Conservation (phyloP, 37 sponge, comb jelly and placozoan species). For the Eunapius fragilis region DNA sequence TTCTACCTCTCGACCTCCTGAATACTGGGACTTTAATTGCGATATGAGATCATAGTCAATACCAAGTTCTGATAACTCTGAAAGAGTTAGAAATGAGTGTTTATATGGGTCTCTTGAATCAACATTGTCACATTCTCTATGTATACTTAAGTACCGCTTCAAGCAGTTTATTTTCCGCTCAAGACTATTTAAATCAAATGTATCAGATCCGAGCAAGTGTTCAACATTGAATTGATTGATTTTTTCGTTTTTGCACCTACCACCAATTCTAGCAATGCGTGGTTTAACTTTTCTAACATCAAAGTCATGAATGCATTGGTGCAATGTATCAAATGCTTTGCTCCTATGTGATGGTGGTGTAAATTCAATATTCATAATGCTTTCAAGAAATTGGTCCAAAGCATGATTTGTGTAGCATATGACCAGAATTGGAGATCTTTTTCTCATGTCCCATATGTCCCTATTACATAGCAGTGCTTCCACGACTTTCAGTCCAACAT, state of each 20-base stretch:
- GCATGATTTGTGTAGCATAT: conserved; percentile 96
- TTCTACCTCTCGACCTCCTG: background rate
- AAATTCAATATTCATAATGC: conserved; percentile 17
- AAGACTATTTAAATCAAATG: too few relatives aligned
- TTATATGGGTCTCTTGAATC: too few relatives aligned
- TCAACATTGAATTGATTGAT: conserved; percentile 36
- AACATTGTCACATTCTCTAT: too few relatives aligned
- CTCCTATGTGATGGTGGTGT: background rate
- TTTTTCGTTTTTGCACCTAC: conserved; percentile 70
- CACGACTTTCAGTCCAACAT: conserved; percentile 85
- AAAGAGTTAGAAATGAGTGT: too few relatives aligned
- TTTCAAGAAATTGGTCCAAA: conserved; percentile 92
- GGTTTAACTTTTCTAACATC: too few relatives aligned
- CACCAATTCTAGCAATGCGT: conserved; percentile 83
- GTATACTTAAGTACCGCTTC: too few relatives aligned
- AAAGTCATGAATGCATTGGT: too few relatives aligned
- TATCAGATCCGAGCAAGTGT: background rate
- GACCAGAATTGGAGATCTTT: conserved; percentile 78
- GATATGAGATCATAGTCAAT: background rate
- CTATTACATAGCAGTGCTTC: conserved; percentile 62
- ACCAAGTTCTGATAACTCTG: background rate
- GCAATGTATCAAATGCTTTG: background rate
- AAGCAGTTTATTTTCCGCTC: too few relatives aligned
- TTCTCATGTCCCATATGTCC: conserved; percentile 38
- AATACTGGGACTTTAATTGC: background rate